Evolutionary conservation across 2,113 vertebrate genomes (phyloP), one percentile per base, ranked within the genome.

Genomic region (Aldabrachelys gigantea): DNA sequence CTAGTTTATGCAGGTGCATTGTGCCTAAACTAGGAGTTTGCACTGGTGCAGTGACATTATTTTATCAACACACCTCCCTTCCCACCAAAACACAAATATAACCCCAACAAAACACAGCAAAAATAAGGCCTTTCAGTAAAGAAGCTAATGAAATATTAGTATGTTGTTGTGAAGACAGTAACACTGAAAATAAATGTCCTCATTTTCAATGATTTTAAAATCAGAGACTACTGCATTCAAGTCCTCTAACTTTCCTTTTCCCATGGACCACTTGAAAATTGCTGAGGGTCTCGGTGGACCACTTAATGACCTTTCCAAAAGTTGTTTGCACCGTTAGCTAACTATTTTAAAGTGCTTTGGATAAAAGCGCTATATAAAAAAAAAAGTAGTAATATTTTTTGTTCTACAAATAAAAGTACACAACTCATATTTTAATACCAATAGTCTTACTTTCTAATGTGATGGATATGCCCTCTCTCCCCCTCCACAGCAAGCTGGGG

Each of bases 81-180:
- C 59, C 41, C 80, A 59, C 47, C 44, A 83, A 56, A 72, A 52
- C 44, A n/a, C 2, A 52, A 65, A 62, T 49, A 62, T 1, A 1
- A 24, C 31, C 38, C 2, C 6, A 65, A 57, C n/a, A 50, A 78
- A 85, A 41, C 11, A 0, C 5, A 11, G 14, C 41, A 25, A n/a
- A 56, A 17, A 44, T 54, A 85, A 44, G 54, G 54, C 44, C 0
- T 0, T 78, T 35, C 8, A 78, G 82, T 6, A 44, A 69, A 82
- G 10, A 27, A 14, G 10, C 75, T 85, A 78, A 50, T 69, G 10
- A 8, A 29, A 2, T 16, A 38, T 21, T 52, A 83, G 21, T 3
- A 31, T 1, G 0, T 50, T 1, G 0, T 50, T 84, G 62, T 54
- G 59, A 89, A 19, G 13, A 8, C 3, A 78, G 13, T 17, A 38